Conservation (phyloP, 2,113 vertebrate genomes). For the Tretioscincus oriximinensis region DNA sequence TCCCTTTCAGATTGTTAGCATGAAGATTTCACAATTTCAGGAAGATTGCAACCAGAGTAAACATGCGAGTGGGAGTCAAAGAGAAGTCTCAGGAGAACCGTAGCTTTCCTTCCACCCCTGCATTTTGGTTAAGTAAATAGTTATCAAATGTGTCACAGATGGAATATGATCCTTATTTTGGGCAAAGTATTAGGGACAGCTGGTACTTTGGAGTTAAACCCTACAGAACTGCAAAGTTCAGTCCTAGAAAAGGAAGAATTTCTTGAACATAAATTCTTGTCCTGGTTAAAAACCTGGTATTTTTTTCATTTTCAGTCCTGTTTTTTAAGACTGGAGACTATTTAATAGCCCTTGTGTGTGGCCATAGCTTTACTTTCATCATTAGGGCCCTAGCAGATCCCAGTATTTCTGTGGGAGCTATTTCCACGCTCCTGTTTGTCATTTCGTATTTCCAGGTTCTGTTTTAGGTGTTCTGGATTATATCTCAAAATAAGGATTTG, state of each 20-base stretch:
- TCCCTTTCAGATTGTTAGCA: conserved; percentile 68
- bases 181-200: conserved; percentile 41
- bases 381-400: too few species aligned
- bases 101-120: conserved; percentile 55
- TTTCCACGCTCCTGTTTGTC: not conserved
- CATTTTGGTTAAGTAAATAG: conserved; percentile 66
- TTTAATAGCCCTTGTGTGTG: too few species aligned
- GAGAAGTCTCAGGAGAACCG: conserved; percentile 63
- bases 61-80: conserved; percentile 45
- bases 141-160: conserved; percentile 58
- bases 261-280: not conserved
- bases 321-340: too few species aligned
- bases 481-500: too few species aligned
- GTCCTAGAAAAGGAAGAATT: not conserved
- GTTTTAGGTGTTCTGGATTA: not conserved
- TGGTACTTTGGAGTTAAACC: conserved; percentile 17
- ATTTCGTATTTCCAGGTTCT: not conserved
- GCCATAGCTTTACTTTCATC: too few species aligned
- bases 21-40: conserved; percentile 73
- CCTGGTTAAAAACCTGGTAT: not conserved
- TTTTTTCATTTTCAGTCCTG: not conserved
- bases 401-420: too few species aligned
- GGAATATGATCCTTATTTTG: conserved; percentile 39
- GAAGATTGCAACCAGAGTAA: conserved; percentile 69
- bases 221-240: conserved; percentile 9